A percentile compares a stretch with the other conserved stretches of the same genome.
Evolutionary conservation across 2,797 vertebrate genomes (phyloP).

Genomic region (Ambastaia sidthimunki): DNA sequence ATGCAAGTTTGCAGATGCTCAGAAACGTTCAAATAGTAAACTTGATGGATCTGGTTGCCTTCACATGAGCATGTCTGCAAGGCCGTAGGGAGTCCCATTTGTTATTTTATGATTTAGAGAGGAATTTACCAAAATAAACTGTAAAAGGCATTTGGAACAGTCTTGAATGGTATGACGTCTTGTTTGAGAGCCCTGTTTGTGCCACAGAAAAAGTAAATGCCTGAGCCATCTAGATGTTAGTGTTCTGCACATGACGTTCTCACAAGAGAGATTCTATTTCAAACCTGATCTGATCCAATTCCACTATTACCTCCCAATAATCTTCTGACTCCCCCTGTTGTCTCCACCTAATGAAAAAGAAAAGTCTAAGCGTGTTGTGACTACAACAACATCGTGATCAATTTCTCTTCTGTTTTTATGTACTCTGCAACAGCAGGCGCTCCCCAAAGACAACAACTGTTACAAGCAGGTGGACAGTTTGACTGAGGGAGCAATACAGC

Average conservation of each 20-base stretch:
- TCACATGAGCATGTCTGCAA: background rate
- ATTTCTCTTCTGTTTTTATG: slow-evolving; percentile 44
- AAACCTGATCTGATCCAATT: background rate
- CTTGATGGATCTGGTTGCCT: background rate
- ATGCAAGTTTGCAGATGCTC: background rate
- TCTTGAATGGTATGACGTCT: background rate
- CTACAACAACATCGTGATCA: slow-evolving; percentile 19
- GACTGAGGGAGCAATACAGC: slow-evolving; percentile 47
- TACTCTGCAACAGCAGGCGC: slow-evolving; percentile 11
- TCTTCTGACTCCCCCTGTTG: background rate
- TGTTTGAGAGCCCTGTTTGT: too few relatives aligned
- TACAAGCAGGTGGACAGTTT: slow-evolving; percentile 36
- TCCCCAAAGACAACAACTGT: slow-evolving; percentile 46
- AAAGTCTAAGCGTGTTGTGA: background rate
- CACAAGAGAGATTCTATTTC: background rate
- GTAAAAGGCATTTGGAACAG: background rate
- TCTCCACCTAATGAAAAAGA: slow-evolving; percentile 18
- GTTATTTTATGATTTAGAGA: background rate
- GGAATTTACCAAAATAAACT: background rate
- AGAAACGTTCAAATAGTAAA: background rate
- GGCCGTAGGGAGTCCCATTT: background rate
- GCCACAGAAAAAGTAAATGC: too few relatives aligned
- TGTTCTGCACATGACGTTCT: background rate
- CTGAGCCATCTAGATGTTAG: too few relatives aligned
- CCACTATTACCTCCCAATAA: background rate